Conservation (phyloP, 2,888 invertebrate species). For the Coleophora deauratella region DNA sequence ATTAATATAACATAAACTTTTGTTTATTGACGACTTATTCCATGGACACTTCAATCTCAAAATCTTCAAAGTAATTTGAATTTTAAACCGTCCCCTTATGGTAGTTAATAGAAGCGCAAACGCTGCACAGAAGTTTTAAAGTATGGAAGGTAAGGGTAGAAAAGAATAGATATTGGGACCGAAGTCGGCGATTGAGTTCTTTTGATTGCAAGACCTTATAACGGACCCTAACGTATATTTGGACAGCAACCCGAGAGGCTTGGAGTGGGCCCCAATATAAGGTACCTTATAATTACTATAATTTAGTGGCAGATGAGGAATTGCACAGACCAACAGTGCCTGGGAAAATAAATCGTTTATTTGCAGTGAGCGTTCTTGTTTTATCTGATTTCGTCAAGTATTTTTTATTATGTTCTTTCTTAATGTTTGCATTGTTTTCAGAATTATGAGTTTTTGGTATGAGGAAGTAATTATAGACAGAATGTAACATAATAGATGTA, state of each 20-base stretch:
- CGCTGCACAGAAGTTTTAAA: conserved; percentile 4
- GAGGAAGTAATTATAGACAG: too few species aligned
- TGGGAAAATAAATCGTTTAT: background rate
- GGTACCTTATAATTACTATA: conserved; percentile 63
- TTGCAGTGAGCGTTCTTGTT: background rate
- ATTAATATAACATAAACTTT: conserved; percentile 65
- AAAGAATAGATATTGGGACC: conserved; percentile 70
- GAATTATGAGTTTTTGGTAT: too few species aligned
- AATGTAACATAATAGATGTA: too few species aligned
- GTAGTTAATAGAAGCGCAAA: background rate
- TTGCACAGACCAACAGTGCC: background rate
- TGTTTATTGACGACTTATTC: conserved; percentile 70
- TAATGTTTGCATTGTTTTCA: too few species aligned
- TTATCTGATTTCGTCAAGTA: too few species aligned
- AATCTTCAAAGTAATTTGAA: conserved; percentile 16
- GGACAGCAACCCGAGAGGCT: conserved; percentile 69
- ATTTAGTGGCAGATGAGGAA: conserved; percentile 64
- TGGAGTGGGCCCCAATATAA: conserved; percentile 46
- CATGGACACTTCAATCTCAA: conserved; percentile 55
- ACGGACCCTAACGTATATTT: conserved; percentile 73
- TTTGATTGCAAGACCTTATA: conserved; percentile 57
- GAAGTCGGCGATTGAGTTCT: conserved; percentile 59
- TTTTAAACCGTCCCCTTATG: conserved; percentile 13
- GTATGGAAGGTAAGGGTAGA: conserved; percentile 40
- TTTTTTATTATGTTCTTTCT: too few species aligned